Percentiles rank a stretch among this genome's conserved stretches.
These are phyloP conservation scores for honey bee (Apis mellifera) DNA, from an alignment of 1,140 invertebrate species.

Conservation along the genomic window DNA sequence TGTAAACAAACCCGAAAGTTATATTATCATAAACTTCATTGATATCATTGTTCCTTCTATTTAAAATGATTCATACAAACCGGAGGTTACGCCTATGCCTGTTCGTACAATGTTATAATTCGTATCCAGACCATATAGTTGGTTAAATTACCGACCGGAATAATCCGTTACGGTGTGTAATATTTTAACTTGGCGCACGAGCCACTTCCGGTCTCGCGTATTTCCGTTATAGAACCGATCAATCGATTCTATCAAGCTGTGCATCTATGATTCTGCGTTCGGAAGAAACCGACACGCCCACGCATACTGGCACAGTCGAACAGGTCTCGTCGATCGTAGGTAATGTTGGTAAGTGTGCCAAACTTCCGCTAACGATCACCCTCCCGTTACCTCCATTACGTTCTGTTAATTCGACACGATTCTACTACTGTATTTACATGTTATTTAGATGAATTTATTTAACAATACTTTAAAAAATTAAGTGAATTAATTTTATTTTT, in stretches of 20 bases:
- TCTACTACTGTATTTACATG: neutral
- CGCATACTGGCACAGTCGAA: slow-evolving; percentile 32
- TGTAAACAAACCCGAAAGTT: neutral
- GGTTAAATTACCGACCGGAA: neutral
- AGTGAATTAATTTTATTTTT: neutral
- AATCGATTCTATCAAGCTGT: slow-evolving; percentile 4
- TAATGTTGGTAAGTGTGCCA: slow-evolving; percentile 57
- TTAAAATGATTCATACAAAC: neutral
- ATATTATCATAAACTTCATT: neutral
- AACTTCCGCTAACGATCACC: slow-evolving; percentile 60
- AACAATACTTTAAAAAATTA: no score
- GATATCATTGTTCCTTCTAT: no score
- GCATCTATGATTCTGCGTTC: neutral
- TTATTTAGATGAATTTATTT: neutral
- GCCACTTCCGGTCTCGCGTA: neutral
- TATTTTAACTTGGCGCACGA: neutral
- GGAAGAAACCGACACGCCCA: slow-evolving; percentile 60
- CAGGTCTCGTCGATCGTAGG: slow-evolving; percentile 42
- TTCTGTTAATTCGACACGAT: slow-evolving; percentile 39
- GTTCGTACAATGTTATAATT: neutral
- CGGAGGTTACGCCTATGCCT: neutral
- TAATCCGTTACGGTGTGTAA: slow-evolving; percentile 1
- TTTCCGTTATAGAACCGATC: neutral
- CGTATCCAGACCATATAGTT: neutral
- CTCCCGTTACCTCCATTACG: slow-evolving; percentile 33